These are phyloP conservation scores for Amiota communis DNA, from an alignment of 2,888 invertebrate species.

Conservation along the genomic window DNA sequence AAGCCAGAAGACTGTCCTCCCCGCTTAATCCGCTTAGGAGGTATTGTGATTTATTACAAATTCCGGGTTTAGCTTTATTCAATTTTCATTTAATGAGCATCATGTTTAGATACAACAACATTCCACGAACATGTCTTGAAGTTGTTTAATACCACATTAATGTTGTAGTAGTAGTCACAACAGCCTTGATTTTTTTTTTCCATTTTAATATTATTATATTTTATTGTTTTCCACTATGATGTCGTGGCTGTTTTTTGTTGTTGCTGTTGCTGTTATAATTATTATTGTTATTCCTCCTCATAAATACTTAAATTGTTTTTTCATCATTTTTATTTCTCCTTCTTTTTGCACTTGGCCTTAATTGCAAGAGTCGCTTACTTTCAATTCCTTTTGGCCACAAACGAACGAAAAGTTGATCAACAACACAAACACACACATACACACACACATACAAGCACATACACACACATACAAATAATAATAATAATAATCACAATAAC, in stretches of 20 bases:
- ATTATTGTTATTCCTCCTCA: constrained; percentile 18
- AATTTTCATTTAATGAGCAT: background rate
- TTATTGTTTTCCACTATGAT: constrained; percentile 38
- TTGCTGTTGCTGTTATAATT: constrained; percentile 31
- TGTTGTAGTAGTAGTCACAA: background rate
- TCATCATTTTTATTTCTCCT: background rate
- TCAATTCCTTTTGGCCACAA: constrained; percentile 61
- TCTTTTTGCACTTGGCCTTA: constrained; percentile 61
- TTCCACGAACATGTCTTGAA: background rate
- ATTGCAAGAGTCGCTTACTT: constrained; percentile 61
- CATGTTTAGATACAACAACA: background rate
- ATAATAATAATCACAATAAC: background rate
- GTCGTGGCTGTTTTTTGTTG: constrained; percentile 31
- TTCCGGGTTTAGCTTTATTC: background rate
- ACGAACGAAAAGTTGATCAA: constrained; percentile 26
- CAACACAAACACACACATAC: constrained; percentile 37
- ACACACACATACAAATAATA: constrained; percentile 16
- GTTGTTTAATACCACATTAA: background rate
- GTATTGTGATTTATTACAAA: background rate
- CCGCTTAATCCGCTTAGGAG: too few relatives aligned
- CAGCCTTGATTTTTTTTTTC: background rate
- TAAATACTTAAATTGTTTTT: background rate
- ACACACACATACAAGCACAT: constrained; percentile 34
- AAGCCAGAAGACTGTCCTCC: too few relatives aligned
- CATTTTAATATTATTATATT: constrained; percentile 30